Conservation (phyloP, 2,113 vertebrate genomes). For the Rhinopomastus cyanomelas region DNA sequence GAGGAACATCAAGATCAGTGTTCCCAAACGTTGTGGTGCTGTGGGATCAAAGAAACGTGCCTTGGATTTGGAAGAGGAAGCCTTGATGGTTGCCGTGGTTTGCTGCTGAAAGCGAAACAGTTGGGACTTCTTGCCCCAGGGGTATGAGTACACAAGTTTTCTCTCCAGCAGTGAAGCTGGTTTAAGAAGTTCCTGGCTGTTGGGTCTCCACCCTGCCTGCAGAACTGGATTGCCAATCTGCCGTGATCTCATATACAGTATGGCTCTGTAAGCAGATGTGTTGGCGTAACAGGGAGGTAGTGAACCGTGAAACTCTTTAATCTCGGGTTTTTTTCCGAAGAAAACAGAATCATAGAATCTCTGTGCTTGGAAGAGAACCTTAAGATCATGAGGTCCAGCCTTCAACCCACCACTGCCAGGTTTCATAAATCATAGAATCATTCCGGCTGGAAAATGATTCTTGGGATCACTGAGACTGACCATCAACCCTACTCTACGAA, state of each 20-base stretch:
- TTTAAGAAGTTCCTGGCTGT: neutral
- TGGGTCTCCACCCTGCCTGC: constrained; percentile 30
- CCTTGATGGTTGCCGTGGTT: neutral
- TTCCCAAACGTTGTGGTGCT: neutral
- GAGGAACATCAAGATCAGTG: neutral
- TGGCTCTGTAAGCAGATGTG: fast-evolving
- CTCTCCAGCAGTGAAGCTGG: neutral
- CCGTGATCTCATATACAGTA: neutral
- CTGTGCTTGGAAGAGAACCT: too few relatives aligned
- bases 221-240: neutral
- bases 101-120: constrained; percentile 16
- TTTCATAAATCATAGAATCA: too few relatives aligned
- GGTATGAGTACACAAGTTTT: neutral
- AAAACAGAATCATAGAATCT: too few relatives aligned
- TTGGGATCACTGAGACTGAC: too few relatives aligned
- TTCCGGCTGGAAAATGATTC: too few relatives aligned
- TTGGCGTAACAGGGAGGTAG: neutral
- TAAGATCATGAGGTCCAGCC: too few relatives aligned
- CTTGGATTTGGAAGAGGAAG: constrained; percentile 19
- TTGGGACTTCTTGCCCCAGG: neutral
- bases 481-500: too few relatives aligned
- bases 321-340: neutral
- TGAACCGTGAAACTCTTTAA: neutral
- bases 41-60: neutral
- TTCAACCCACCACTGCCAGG: too few relatives aligned